phyloP scores from a whole-genome alignment of 2,888 invertebrate genomes.

The Epistrophella euchroma region DNA sequence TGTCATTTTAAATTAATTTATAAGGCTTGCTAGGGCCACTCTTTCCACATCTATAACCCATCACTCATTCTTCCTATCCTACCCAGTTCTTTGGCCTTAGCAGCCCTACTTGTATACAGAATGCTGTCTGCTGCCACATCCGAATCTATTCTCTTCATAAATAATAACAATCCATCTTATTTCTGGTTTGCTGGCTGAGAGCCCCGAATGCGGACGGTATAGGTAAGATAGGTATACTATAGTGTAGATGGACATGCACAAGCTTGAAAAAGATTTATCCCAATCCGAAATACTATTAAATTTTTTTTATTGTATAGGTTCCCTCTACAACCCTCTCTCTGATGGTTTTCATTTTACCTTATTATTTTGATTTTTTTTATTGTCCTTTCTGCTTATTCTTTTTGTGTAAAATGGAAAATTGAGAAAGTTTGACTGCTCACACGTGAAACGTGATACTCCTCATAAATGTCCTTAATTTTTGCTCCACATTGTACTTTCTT shows the following conservation, averaged over 20 bases:
- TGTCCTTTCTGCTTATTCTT: constrained; percentile 26
- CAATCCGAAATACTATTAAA: constrained; percentile 35
- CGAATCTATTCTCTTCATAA: constrained; percentile 67
- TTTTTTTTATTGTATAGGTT: not conserved
- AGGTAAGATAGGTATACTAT: constrained; percentile 12
- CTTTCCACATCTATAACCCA: constrained; percentile 26
- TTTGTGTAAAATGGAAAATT: constrained; percentile 49
- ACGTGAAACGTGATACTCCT: constrained; percentile 54
- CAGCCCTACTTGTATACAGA: constrained; percentile 17
- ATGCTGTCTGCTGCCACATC: constrained; percentile 58
- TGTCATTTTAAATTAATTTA: constrained; percentile 69
- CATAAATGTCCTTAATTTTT: constrained; percentile 38
- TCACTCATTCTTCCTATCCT: constrained; percentile 45
- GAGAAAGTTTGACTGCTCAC: constrained; percentile 56
- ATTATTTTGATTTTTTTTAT: constrained; percentile 4
- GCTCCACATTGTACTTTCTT: constrained; percentile 1
- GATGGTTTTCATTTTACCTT: constrained; percentile 20
- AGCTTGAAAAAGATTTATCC: constrained; percentile 27
- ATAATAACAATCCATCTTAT: constrained; percentile 72
- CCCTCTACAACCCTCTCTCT: not conserved
- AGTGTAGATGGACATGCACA: constrained; percentile 18
- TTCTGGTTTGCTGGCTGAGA: constrained; percentile 30
- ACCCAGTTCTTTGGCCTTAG: constrained; percentile 15
- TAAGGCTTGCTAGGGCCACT: constrained; percentile 51
- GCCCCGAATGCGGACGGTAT: constrained; percentile 3